Evolutionary conservation across 92 coral and sea anemone genomes (phyloP), one percentile per base, ranked within the genome.

Genomic region (Phenganax marumi): DNA sequence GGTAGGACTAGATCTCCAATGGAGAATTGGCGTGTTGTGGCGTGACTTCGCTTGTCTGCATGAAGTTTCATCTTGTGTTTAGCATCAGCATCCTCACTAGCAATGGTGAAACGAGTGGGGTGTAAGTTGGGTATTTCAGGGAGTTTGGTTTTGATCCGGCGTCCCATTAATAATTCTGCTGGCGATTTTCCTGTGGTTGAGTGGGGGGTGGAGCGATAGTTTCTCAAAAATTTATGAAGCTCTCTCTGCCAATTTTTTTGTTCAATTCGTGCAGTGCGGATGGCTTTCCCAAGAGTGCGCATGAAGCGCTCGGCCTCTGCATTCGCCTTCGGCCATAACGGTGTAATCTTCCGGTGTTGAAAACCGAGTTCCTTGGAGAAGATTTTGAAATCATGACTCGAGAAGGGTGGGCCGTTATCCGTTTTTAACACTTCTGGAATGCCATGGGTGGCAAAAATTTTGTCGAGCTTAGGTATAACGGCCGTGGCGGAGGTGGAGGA

Each of bases 1-100:
- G 64, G 76, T 49, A 84, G 87, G 8, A 84, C 87, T 10, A 72
- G 63, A 52, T 84, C 87, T 14, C 87, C 83, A 75, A 84, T 60
- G 1, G 14, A 39, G 33, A 84, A 51, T 33, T 52, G 8, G 73
- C 49, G 17, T 48, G 81, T 24, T 49, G 56, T 72, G 25, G 49
- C 70, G 23, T 77, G 78, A 33, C 69, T 61, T 66, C 33, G 33
- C 25, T 62, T 62, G 39, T 62, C 68, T 62, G 68, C 68, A 62
- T 62, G 10, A 21, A 7, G 13, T 62, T 62, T 62, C 33, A 62
- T 62, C 68, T 62, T 62, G 10, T 21, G 33, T 62, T 62, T 62
- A 62, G 68, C 33, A 58, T 12, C 65, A 58, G 65, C 10, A 58
- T 7, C 65, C 0, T 14, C 21, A 58, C 10, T 58, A 19, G 65